A percentile compares a stretch with the other conserved stretches of the same genome.
phyloP scores from a whole-genome alignment of 2,888 invertebrate genomes.

The Melikaiella ostensackeni region DNA sequence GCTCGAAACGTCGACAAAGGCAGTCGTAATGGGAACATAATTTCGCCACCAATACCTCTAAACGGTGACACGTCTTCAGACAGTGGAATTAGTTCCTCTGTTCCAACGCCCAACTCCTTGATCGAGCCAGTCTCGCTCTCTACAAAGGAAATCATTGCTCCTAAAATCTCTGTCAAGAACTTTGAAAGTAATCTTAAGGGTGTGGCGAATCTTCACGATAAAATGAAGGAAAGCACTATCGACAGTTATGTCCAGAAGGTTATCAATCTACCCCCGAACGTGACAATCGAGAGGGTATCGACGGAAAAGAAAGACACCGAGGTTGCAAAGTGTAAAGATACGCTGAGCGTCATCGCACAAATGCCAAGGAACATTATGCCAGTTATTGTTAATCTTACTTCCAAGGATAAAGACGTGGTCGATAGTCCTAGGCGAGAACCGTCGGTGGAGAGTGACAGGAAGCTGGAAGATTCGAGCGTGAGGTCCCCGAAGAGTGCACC shows the following conservation, averaged over 20 bases:
- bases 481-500: conserved; percentile 69
- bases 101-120: conserved; percentile 71
- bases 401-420: conserved; percentile 70
- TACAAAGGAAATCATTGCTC: conserved; percentile 69
- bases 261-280: conserved; percentile 72
- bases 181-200: conserved; percentile 73
- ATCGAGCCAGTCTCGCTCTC: conserved; percentile 71
- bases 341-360: conserved; percentile 70
- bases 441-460: conserved; percentile 65
- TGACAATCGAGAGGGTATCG: conserved; percentile 71
- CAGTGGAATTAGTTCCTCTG: conserved; percentile 73
- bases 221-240: conserved; percentile 66
- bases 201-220: conserved; percentile 71
- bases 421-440: conserved; percentile 69
- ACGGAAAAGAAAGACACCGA: conserved; percentile 67
- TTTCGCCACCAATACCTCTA: conserved; percentile 73
- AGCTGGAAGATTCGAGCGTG: conserved; percentile 67
- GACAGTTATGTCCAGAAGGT: conserved; percentile 72
- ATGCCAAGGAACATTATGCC: conserved; percentile 69
- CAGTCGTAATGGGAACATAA: conserved; percentile 73
- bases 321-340: conserved; percentile 64
- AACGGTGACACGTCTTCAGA: conserved; percentile 75
- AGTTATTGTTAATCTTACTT: conserved; percentile 72
- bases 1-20: conserved; percentile 72
- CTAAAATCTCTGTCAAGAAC: conserved; percentile 73